A percentile compares a stretch with the other conserved stretches of the same genome.
Conservation (phyloP, 2,113 vertebrate species). For the Neofelis nebulosa region DNA sequence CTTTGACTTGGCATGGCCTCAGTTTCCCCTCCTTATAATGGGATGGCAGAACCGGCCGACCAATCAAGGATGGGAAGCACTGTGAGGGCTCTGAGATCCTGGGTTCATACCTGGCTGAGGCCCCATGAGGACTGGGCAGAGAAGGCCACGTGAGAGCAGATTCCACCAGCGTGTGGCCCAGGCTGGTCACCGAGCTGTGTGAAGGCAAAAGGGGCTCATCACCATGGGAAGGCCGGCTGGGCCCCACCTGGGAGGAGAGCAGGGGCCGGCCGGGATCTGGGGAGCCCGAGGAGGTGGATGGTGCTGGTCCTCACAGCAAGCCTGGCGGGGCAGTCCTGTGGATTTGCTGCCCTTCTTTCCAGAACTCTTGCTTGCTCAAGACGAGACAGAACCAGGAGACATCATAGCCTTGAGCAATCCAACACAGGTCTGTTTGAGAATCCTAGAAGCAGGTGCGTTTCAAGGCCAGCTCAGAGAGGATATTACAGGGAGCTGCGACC, state of each 20-base stretch:
- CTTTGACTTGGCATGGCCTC: background rate
- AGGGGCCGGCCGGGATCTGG: background rate
- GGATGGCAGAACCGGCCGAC: background rate
- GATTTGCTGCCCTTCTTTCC: background rate
- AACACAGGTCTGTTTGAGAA: background rate
- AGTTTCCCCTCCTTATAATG: background rate
- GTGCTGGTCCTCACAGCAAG: background rate
- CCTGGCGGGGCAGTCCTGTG: background rate
- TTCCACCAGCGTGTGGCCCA: conserved; percentile 89
- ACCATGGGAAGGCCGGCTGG: background rate
- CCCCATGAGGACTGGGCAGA: background rate
- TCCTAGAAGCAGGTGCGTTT: background rate
- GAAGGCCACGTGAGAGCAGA: conserved; percentile 77
- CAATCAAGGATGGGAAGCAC: background rate
- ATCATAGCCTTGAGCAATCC: background rate
- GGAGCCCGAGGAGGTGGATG: background rate
- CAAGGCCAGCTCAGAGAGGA: background rate
- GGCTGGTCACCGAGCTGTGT: conserved; percentile 84
- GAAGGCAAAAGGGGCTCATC: background rate
- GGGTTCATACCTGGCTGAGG: conserved; percentile 77
- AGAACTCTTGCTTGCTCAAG: background rate
- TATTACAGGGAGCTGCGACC: conserved; percentile 10
- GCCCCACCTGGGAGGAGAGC: background rate
- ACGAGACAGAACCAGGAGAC: background rate
- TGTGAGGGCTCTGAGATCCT: background rate